Evolutionary conservation across 2,797 vertebrate species (phyloP), one percentile per base, ranked within the genome.

Genomic region (Chrysocyon brachyurus): DNA sequence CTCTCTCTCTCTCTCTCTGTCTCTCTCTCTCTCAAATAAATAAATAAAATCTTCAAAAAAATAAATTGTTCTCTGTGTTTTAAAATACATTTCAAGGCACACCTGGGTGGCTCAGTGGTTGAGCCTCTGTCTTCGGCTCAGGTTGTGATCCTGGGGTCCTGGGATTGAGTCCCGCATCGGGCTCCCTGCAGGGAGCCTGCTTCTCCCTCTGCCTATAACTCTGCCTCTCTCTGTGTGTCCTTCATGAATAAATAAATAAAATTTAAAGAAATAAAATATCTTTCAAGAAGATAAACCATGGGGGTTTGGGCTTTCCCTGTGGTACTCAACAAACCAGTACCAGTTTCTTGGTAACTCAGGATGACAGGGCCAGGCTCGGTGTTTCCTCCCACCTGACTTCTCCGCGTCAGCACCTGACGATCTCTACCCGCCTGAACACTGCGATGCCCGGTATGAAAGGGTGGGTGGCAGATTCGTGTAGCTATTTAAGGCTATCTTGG

Each of bases 1-100:
- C 40, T 46, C 40, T 46, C 31, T n/a, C 64, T 66, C 14, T 31
- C 28, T 66, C 14, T 31, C 28, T 66, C 64, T n/a, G 26, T 66
- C 3, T n/a, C 64, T 66, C 64, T n/a, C 61, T 66, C 7, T 9
- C 28, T 66, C 15, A n/a, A 66, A 66, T n/a, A n/a, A 66, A n/a
- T 66, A n/a, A 66, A n/a, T 66, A 66, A 66, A n/a, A 66, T 66
- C 31, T 66, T 46, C 40, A 46, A 46, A 54, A 54, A 15, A 54
- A 54, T 54, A 3, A 72, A 72, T 21, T 72, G 11, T 59, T 77
- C 40, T 88, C 36, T 26, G n/a, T n/a, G 61, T 89, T 84, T 84
- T 68, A 92, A 94, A 86, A 96, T 75, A 63, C 9, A 14, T 77
- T 87, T 89, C n/a, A 59, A 91, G 28, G 40, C 40, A 46, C 40